phyloP scores from a whole-genome alignment of 2,888 invertebrate species.

The Drosophila dives region DNA sequence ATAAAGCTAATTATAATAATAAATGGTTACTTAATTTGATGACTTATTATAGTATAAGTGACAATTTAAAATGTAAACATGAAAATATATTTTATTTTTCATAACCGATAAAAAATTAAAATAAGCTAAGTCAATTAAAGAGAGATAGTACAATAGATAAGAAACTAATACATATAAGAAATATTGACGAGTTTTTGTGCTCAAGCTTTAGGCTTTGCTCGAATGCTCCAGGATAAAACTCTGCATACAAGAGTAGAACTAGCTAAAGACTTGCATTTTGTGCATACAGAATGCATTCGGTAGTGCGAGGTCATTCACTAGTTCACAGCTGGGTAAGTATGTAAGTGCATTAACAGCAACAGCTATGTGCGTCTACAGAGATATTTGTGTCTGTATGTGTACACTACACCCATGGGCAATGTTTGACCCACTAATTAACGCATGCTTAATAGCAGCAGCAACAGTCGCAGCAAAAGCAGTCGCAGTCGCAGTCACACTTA shows the following conservation, averaged over 20 bases:
- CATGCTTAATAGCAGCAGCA: constrained; percentile 68
- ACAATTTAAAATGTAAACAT: no score
- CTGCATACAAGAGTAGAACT: neutral
- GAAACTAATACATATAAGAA: neutral
- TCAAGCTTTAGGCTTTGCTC: neutral
- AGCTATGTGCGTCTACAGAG: neutral
- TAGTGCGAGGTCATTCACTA: neutral
- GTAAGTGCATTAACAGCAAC: constrained; percentile 17
- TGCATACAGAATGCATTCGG: neutral
- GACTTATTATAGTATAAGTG: no score
- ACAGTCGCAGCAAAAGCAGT: neutral
- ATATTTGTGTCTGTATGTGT: constrained; percentile 12
- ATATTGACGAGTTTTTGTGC: neutral
- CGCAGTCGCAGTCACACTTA: constrained; percentile 53
- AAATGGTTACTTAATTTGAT: no score
- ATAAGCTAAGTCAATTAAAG: neutral
- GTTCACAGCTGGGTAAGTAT: neutral
- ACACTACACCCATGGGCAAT: constrained; percentile 46
- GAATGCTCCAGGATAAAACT: neutral
- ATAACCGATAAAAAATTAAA: neutral
- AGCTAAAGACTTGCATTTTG: neutral
- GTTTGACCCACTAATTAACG: constrained; percentile 79
- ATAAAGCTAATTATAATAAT: neutral
- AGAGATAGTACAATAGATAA: neutral
- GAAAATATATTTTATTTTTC: neutral